These are phyloP conservation scores for Lagothrix lagotricha DNA, from an alignment of 2,797 vertebrate genomes.

Conservation along the genomic window DNA sequence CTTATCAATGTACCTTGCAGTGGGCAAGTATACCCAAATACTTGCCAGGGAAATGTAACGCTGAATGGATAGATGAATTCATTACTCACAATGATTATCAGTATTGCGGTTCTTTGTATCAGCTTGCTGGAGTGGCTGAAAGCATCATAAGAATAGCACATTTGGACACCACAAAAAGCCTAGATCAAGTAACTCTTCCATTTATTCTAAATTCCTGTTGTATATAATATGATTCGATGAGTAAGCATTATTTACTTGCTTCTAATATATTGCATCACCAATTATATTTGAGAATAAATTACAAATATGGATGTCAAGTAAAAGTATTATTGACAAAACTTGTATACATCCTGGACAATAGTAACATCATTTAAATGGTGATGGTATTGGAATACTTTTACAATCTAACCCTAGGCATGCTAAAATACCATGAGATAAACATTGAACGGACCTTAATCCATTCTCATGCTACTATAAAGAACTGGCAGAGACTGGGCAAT, in stretches of 20 bases:
- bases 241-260: neutral
- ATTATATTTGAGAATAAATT: slow-evolving; percentile 45
- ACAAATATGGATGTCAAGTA: neutral
- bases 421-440: neutral
- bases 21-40: neutral
- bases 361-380: neutral
- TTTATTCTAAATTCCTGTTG: neutral
- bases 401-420: neutral
- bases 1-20: neutral
- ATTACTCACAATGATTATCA: neutral
- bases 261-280: slow-evolving; percentile 28
- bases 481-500: neutral
- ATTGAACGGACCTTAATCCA: neutral
- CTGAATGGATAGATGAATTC: neutral
- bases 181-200: neutral
- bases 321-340: slow-evolving; percentile 26
- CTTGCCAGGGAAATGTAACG: neutral
- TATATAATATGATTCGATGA: neutral
- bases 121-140: neutral
- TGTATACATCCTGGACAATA: neutral
- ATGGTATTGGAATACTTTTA: neutral
- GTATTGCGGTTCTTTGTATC: neutral
- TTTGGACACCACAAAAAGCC: neutral
- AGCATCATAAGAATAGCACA: neutral
- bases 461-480: neutral